Conservation (phyloP, 2,797 vertebrate species). For the Dryobates pubescens region DNA sequence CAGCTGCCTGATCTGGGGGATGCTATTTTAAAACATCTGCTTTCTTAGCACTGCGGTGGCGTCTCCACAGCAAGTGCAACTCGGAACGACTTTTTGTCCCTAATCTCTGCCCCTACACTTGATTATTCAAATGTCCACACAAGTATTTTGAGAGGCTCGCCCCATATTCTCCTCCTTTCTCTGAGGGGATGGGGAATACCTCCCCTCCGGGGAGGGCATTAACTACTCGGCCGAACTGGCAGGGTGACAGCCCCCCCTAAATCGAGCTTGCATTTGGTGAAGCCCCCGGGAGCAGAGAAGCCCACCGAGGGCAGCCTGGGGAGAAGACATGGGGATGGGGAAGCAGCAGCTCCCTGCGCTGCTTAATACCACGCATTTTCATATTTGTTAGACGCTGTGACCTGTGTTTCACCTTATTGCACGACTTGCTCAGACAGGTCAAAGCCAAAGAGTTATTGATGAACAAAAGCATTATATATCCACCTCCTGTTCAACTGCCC, state of each 20-base stretch:
- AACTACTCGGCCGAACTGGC: background rate
- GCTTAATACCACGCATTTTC: conserved; percentile 81
- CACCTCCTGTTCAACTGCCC: conserved; percentile 85
- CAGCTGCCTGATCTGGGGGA: background rate
- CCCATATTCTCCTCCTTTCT: background rate
- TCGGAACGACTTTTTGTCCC: conserved; percentile 10
- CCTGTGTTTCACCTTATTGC: conserved; percentile 96
- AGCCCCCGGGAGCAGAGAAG: background rate
- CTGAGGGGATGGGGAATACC: background rate
- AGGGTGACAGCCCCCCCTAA: background rate
- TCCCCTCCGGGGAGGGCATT: background rate
- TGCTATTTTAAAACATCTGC: conserved; percentile 13
- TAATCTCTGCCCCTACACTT: background rate
- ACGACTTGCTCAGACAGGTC: conserved; percentile 93
- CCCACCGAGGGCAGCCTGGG: background rate
- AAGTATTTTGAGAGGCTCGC: background rate
- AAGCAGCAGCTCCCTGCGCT: conserved; percentile 1
- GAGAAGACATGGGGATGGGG: background rate
- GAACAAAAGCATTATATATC: conserved; percentile 95
- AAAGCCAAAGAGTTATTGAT: conserved; percentile 95
- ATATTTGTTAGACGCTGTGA: conserved; percentile 94
- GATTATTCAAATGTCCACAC: background rate
- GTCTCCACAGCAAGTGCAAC: conserved; percentile 30
- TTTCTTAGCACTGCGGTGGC: background rate
- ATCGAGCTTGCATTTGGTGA: background rate